These are phyloP conservation scores for Ormyrus rosae DNA, from an alignment of 2,888 invertebrate genomes.

Conservation along the genomic window DNA sequence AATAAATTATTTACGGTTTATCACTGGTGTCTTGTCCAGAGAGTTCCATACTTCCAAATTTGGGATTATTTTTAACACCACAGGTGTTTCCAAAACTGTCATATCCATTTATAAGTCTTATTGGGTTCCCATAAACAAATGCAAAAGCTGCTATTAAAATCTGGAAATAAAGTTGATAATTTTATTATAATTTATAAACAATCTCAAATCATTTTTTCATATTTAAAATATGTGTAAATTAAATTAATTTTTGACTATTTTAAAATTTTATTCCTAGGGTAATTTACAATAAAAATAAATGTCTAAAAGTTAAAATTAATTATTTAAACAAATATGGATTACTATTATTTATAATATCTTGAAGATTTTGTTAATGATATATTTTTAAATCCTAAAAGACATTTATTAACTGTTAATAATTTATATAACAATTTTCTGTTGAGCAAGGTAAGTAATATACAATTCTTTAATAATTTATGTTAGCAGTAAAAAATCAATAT, in stretches of 20 bases:
- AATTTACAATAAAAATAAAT: neutral
- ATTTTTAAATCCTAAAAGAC: too few relatives aligned
- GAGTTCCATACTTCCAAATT: conserved; percentile 83
- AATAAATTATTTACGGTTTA: conserved; percentile 78
- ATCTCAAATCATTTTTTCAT: neutral
- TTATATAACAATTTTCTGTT: too few relatives aligned
- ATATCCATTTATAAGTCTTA: conserved; percentile 91
- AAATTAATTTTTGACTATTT: conserved; percentile 3
- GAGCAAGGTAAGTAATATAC: too few relatives aligned
- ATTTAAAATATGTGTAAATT: neutral
- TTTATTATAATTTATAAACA: neutral
- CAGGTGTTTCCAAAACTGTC: conserved; percentile 97
- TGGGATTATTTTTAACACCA: conserved; percentile 87
- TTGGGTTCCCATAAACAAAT: conserved; percentile 91
- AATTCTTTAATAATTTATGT: neutral
- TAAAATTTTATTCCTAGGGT: neutral
- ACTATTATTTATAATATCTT: neutral
- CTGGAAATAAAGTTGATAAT: conserved; percentile 75
- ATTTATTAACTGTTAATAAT: too few relatives aligned
- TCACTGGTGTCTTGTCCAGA: conserved; percentile 89
- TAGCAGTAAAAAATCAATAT: conserved; percentile 1
- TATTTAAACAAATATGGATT: neutral
- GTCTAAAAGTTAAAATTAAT: neutral
- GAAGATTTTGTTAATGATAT: too few relatives aligned
- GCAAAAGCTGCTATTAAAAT: conserved; percentile 91